These are phyloP conservation scores for Antedon mediterranea DNA, from an alignment of 53 echinoderm and acorn worm genomes.

Conservation along the genomic window DNA sequence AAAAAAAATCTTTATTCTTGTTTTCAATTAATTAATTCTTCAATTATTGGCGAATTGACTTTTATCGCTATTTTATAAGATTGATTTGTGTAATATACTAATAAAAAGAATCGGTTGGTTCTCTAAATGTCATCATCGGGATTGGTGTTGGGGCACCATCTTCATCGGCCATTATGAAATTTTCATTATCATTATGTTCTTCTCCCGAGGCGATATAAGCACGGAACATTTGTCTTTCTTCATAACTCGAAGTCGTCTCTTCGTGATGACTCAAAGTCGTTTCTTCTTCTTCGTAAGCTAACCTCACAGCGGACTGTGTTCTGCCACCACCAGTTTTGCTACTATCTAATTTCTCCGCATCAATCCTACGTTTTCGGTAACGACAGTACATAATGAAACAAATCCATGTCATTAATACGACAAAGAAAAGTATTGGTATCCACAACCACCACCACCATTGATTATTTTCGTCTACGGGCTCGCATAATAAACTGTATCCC, in stretches of 20 bases:
- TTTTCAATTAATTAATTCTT: no score
- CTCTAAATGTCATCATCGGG: not conserved
- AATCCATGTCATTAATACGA: not conserved
- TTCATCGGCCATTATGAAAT: no score
- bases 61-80: no score
- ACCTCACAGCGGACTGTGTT: not conserved
- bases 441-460: not conserved
- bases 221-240: not conserved
- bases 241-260: not conserved
- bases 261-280: no score
- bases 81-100: no score
- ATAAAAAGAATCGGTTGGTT: no score
- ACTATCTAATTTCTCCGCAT: not conserved
- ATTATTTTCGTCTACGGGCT: not conserved
- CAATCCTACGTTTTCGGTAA: not conserved
- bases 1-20: no score
- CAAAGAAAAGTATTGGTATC: not conserved
- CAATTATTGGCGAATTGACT: no score
- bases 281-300: not conserved
- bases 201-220: no score
- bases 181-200: no score
- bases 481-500: not conserved
- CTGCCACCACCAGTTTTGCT: not conserved
- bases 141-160: not conserved
- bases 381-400: not conserved